Evolutionary conservation across 2,888 invertebrate species (phyloP).

Genomic region (Chrysolina oricalcia): DNA sequence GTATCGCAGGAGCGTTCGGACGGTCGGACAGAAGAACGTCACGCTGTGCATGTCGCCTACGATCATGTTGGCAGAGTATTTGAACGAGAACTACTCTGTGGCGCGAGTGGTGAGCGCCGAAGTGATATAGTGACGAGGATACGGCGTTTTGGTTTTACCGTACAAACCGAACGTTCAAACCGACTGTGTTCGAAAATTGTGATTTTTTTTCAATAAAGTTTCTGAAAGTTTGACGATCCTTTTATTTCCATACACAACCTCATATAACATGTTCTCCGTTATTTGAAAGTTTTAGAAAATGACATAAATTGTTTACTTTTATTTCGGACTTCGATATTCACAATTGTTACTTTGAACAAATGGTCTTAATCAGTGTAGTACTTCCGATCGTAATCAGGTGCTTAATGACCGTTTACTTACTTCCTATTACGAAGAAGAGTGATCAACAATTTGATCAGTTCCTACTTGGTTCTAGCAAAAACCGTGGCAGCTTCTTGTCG

Average conservation of each 20-base stretch:
- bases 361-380: too few relatives aligned
- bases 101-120: slow-evolving; percentile 39
- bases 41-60: slow-evolving; percentile 77
- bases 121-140: not conserved
- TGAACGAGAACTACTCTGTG: slow-evolving; percentile 72
- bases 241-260: not conserved
- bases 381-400: too few relatives aligned
- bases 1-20: slow-evolving; percentile 71
- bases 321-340: too few relatives aligned
- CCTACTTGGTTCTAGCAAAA: too few relatives aligned
- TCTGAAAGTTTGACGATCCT: not conserved
- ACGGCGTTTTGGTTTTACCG: not conserved
- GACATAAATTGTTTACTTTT: too few relatives aligned
- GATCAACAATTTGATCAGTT: too few relatives aligned
- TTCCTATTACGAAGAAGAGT: too few relatives aligned
- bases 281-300: too few relatives aligned
- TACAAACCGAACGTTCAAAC: not conserved
- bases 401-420: too few relatives aligned
- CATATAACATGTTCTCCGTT: too few relatives aligned
- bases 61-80: slow-evolving; percentile 79
- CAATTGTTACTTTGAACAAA: too few relatives aligned
- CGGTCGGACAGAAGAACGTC: slow-evolving; percentile 64
- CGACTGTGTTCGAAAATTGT: slow-evolving; percentile 9
- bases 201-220: slow-evolving; percentile 30
- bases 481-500: too few relatives aligned